A percentile compares a stretch with the other conserved stretches of the same genome.
These are phyloP conservation scores for Pantelozetes paolii DNA, from an alignment of 2,888 invertebrate species.

Conservation along the genomic window DNA sequence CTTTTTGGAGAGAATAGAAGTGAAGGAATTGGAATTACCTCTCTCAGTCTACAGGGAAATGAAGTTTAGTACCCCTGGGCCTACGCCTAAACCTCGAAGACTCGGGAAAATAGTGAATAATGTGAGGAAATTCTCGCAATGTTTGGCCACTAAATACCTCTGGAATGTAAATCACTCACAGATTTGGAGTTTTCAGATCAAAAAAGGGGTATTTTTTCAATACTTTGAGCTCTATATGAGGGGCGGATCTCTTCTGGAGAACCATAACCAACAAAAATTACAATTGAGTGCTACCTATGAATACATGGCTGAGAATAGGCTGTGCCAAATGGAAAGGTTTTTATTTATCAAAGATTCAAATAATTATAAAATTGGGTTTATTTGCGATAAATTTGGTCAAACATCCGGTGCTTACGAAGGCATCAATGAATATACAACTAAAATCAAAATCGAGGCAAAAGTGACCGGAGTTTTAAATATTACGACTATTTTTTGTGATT, in stretches of 20 bases:
- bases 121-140: too few relatives aligned
- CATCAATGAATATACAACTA: background rate
- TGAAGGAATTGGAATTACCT: background rate
- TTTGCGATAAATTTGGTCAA: background rate
- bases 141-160: background rate
- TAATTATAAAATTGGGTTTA: background rate
- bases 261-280: background rate
- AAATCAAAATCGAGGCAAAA: background rate
- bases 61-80: too few relatives aligned
- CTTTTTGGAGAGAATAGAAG: background rate
- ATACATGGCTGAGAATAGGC: background rate
- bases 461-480: background rate
- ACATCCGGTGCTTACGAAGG: background rate
- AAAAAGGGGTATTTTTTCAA: background rate
- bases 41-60: background rate
- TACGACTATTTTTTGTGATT: background rate
- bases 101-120: background rate
- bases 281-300: background rate
- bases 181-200: slow-evolving; percentile 9
- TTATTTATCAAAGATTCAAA: background rate
- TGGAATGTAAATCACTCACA: background rate
- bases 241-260: background rate
- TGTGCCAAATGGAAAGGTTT: background rate
- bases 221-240: background rate
- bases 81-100: background rate